Percentiles rank a stretch among this genome's conserved stretches.
phyloP scores from a whole-genome alignment of 2,797 vertebrate species.

The Micromesistius poutassou region DNA sequence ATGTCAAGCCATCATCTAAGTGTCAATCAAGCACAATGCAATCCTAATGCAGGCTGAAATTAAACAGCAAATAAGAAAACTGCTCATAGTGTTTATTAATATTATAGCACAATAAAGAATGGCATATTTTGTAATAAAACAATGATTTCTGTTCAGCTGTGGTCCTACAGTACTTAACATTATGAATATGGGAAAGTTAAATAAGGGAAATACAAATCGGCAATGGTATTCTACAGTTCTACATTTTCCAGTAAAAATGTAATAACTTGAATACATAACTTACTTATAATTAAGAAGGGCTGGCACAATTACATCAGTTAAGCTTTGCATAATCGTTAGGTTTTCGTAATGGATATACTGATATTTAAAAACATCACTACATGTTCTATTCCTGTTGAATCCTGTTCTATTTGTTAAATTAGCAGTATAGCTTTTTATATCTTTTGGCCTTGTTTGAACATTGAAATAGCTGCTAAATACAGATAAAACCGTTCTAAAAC shows the following conservation, averaged over 20 bases:
- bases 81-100: slow-evolving; percentile 31
- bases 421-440: too few relatives aligned
- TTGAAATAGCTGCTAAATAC: too few relatives aligned
- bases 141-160: background rate
- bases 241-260: background rate
- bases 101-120: background rate
- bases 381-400: too few relatives aligned
- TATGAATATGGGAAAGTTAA: background rate
- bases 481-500: too few relatives aligned
- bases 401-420: too few relatives aligned
- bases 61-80: slow-evolving; percentile 48
- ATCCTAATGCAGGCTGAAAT: slow-evolving; percentile 37
- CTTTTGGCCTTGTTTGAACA: too few relatives aligned
- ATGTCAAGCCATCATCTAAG: slow-evolving; percentile 58
- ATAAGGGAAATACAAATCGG: background rate
- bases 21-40: slow-evolving; percentile 63
- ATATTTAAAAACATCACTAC: too few relatives aligned
- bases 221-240: background rate
- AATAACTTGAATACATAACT: background rate
- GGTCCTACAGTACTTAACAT: background rate
- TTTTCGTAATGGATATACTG: too few relatives aligned
- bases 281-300: background rate
- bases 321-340: too few relatives aligned
- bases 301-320: too few relatives aligned
- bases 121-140: background rate